Conservation (phyloP, 1,140 invertebrate species). For the Sitophilus oryzae region DNA sequence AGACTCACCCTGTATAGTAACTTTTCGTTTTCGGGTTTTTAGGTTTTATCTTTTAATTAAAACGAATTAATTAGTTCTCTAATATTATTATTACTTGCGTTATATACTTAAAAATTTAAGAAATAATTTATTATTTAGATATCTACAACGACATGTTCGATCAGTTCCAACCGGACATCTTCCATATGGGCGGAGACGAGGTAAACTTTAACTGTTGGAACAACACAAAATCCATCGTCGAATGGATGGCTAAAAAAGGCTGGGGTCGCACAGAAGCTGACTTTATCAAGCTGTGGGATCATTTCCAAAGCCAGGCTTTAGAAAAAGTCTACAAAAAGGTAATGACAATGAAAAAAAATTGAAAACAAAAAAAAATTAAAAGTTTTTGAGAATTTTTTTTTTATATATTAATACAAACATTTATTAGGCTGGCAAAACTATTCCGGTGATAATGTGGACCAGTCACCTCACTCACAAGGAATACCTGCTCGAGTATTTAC, state of each 20-base stretch:
- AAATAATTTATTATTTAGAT: slow-evolving; percentile 28
- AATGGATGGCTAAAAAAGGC: slow-evolving; percentile 62
- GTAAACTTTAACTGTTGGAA: slow-evolving; percentile 71
- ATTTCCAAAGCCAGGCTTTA: slow-evolving; percentile 65
- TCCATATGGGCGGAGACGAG: slow-evolving; percentile 88
- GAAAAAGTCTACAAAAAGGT: slow-evolving; percentile 51
- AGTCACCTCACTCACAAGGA: slow-evolving; percentile 65
- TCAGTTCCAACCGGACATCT: slow-evolving; percentile 66
- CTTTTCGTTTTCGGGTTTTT: too few relatives aligned
- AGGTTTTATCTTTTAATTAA: too few relatives aligned
- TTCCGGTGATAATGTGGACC: slow-evolving; percentile 74
- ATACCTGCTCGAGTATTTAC: slow-evolving; percentile 60
- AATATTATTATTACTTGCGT: background rate
- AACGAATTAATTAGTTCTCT: too few relatives aligned
- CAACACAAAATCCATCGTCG: slow-evolving; percentile 55
- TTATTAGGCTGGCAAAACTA: slow-evolving; percentile 45
- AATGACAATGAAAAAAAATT: background rate
- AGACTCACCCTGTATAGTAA: too few relatives aligned
- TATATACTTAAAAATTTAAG: background rate
- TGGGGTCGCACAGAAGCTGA: slow-evolving; percentile 54
- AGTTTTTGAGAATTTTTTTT: background rate
- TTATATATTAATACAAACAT: background rate
- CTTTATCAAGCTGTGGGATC: slow-evolving; percentile 69
- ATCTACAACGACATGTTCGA: slow-evolving; percentile 48
- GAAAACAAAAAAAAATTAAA: background rate